Base-by-base conservation (phyloP, 2,888 invertebrate genomes). In the Cantharis nigra region DNA sequence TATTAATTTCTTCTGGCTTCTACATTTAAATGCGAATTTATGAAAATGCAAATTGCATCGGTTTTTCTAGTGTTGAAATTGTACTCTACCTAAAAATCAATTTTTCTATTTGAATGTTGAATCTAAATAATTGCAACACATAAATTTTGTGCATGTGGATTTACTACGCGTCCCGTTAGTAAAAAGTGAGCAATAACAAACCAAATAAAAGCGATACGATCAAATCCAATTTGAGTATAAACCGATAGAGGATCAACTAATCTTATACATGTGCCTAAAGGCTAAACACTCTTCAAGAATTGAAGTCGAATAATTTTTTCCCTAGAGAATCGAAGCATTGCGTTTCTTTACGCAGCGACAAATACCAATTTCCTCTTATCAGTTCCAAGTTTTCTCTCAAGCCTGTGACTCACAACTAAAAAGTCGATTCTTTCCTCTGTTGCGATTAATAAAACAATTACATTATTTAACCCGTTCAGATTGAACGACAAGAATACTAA, bases 361-460 rank as follows among this genome's bases (percentile, higher is more conserved):
- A 85, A 83, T 85, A 86, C 86, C 87, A 87, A 87, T 87, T 86
- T 86, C 83, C 84, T 49, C 86, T 87, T 87, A 86, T 87, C 86
- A 86, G 85, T 85, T 84, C 82, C 81, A 28, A 75, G 74, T 69
- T 78, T 81, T 81, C 79, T 73, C 71, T 11, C 62, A 26, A 26
- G 62, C 16, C 18, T 9, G 49, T 11, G 14, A 63, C 71, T 49
- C 62, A 71, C 71, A 71, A 62, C 20, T 49, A 71, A 33, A 71
- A 67, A 67, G n/a, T 67, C 26, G 13, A 16, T 3, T 67, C n/a
- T 23, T 16, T 13, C 3, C 20, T 67, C n/a, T 67, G 4, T 23
- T 14, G 26, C 65, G 10, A 67, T 67, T 16, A 23, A 23, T 23
- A 20, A 67, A 67, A 67, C 65, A 64, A 64, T 64, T 64, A 20